phyloP scores from a whole-genome alignment of 37 sponge, comb jelly and placozoan species.

The Ianthella basta region DNA sequence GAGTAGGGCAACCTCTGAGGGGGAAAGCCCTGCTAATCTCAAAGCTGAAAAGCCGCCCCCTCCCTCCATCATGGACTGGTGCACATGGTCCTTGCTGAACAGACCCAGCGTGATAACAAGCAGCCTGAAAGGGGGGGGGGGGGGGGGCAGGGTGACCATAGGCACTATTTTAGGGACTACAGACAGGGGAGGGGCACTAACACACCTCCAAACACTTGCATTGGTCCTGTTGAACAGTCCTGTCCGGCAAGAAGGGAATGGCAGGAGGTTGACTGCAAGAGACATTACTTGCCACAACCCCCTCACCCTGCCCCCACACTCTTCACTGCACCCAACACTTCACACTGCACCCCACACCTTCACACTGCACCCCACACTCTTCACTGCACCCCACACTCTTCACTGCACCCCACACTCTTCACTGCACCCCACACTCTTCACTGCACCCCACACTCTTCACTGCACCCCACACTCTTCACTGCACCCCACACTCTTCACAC shows the following conservation, averaged over 20 bases:
- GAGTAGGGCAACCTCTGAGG: constrained; percentile 41
- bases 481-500: no score
- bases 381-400: no score
- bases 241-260: not conserved
- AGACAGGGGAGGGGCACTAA: not conserved
- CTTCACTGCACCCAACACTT: no score
- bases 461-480: no score
- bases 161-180: not conserved
- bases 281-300: not conserved
- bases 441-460: no score
- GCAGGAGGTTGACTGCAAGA: not conserved
- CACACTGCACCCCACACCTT: no score
- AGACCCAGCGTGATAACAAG: constrained; percentile 46
- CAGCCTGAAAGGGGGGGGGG: constrained; percentile 26
- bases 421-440: no score
- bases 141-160: not conserved
- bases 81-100: constrained; percentile 47
- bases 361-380: no score
- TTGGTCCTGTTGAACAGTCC: not conserved
- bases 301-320: no score
- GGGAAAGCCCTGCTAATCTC: constrained; percentile 46
- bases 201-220: constrained; percentile 14
- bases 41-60: constrained; percentile 55
- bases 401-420: no score
- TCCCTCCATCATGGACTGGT: constrained; percentile 16